Conservation (phyloP, 2,797 vertebrate genomes). For the Enteromius thamalakanensis region DNA sequence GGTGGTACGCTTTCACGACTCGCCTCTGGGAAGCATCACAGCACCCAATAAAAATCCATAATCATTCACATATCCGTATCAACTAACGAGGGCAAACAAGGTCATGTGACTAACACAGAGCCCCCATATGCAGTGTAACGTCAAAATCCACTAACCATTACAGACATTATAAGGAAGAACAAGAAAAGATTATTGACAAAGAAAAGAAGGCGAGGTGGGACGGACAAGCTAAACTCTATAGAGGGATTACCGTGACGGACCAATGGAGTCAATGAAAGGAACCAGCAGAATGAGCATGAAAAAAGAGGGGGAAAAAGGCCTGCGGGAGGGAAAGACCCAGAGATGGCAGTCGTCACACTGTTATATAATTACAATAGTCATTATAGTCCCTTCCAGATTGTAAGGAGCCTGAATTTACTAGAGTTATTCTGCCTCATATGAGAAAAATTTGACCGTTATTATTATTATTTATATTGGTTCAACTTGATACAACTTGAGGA, state of each 20-base stretch:
- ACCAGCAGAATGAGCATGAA: slow-evolving; percentile 5
- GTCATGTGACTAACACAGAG: not conserved
- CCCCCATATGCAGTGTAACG: not conserved
- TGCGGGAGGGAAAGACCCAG: not conserved
- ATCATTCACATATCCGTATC: slow-evolving; percentile 45
- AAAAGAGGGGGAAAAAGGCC: not conserved
- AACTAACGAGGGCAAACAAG: slow-evolving; percentile 4
- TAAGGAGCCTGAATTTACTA: not conserved
- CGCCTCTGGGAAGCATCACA: slow-evolving; percentile 37
- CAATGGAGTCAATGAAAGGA: not conserved
- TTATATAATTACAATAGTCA: slow-evolving; percentile 22
- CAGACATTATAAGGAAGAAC: not conserved
- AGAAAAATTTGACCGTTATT: not conserved
- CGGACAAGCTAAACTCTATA: slow-evolving; percentile 16
- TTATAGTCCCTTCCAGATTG: slow-evolving; percentile 11
- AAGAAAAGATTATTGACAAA: not conserved
- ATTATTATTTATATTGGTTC: not conserved
- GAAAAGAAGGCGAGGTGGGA: not conserved
- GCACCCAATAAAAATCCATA: slow-evolving; percentile 46
- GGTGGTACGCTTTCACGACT: slow-evolving; percentile 5
- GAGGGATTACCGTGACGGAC: slow-evolving; percentile 18
- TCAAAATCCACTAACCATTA: not conserved
- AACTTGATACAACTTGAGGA: not conserved
- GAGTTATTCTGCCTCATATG: not conserved
- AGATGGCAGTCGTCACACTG: not conserved